phyloP scores from a whole-genome alignment of 2,888 invertebrate genomes.

The Cephus sareptanus region DNA sequence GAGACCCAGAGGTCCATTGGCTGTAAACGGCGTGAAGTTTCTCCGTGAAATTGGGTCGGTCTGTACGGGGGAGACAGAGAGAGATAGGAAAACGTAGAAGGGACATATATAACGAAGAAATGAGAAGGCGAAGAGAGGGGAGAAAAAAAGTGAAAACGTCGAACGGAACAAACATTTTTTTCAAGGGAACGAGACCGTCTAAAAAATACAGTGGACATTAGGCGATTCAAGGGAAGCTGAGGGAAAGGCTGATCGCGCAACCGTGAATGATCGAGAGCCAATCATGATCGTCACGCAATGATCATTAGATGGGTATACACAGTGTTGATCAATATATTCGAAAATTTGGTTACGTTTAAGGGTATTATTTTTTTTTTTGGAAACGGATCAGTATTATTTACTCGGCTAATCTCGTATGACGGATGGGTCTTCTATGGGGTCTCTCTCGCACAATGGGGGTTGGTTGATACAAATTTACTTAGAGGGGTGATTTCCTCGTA shows the following conservation, averaged over 20 bases:
- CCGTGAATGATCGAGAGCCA: constrained; percentile 60
- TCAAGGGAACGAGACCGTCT: constrained; percentile 17
- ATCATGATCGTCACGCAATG: not conserved
- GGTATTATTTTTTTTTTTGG: not conserved
- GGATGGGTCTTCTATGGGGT: constrained; percentile 42
- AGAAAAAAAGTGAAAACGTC: constrained; percentile 26
- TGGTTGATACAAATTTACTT: constrained; percentile 65
- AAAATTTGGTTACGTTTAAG: constrained; percentile 56
- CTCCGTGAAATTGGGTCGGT: constrained; percentile 39
- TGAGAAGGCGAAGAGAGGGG: not conserved
- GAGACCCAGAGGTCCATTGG: not conserved
- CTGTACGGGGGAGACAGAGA: constrained; percentile 17
- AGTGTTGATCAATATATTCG: constrained; percentile 43
- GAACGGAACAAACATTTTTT: constrained; percentile 30
- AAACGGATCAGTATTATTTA: constrained; percentile 44
- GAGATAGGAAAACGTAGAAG: not conserved
- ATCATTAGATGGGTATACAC: not conserved
- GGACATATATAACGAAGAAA: not conserved
- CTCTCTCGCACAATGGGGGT: constrained; percentile 26
- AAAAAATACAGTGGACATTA: constrained; percentile 40
- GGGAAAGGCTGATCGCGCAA: constrained; percentile 38
- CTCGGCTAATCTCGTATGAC: constrained; percentile 62
- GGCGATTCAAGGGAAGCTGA: constrained; percentile 30
- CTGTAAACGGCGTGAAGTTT: constrained; percentile 46
- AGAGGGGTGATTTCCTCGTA: constrained; percentile 60